A percentile compares a stretch with the other conserved stretches of the same genome.
Evolutionary conservation across 23 tunicate genomes (phyloP).

Genomic region (Trididemnum nubilum): DNA sequence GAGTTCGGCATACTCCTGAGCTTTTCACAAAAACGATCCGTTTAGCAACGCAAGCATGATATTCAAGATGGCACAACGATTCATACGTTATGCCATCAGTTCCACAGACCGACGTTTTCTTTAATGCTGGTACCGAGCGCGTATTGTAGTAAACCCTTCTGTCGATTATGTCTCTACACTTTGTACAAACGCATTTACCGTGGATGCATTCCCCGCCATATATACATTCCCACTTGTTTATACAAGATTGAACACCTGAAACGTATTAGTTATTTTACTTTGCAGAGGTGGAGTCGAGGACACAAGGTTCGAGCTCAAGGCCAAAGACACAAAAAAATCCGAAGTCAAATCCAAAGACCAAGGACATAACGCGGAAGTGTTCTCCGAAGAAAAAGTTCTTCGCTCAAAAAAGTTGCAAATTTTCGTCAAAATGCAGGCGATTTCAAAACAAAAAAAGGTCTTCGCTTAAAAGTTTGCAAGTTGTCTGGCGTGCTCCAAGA

Average conservation of each 20-base stretch:
- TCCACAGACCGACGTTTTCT: constrained; percentile 49
- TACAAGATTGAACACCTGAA: constrained; percentile 24
- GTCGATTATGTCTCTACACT: constrained; percentile 31
- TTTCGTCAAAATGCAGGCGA: too few relatives aligned
- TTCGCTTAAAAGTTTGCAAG: too few relatives aligned
- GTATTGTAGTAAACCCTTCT: constrained; percentile 31
- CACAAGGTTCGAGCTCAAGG: too few relatives aligned
- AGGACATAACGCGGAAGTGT: too few relatives aligned
- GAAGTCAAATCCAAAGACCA: too few relatives aligned
- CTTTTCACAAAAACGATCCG: background rate
- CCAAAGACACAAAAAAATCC: too few relatives aligned
- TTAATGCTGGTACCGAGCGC: background rate
- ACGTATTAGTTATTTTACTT: background rate
- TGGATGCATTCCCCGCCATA: constrained; percentile 34
- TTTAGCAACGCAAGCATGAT: constrained; percentile 50
- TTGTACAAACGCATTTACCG: constrained; percentile 44
- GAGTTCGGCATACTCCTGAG: constrained; percentile 21
- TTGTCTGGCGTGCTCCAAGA: too few relatives aligned
- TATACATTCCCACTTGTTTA: constrained; percentile 27
- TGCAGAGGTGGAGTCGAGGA: background rate
- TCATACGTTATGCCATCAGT: constrained; percentile 57
- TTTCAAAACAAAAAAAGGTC: too few relatives aligned
- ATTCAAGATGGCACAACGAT: constrained; percentile 57
- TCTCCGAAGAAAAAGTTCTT: too few relatives aligned
- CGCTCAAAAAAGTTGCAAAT: too few relatives aligned